These are phyloP conservation scores for Chiloscyllium plagiosum DNA, from an alignment of 2,113 vertebrate genomes.

Conservation along the genomic window DNA sequence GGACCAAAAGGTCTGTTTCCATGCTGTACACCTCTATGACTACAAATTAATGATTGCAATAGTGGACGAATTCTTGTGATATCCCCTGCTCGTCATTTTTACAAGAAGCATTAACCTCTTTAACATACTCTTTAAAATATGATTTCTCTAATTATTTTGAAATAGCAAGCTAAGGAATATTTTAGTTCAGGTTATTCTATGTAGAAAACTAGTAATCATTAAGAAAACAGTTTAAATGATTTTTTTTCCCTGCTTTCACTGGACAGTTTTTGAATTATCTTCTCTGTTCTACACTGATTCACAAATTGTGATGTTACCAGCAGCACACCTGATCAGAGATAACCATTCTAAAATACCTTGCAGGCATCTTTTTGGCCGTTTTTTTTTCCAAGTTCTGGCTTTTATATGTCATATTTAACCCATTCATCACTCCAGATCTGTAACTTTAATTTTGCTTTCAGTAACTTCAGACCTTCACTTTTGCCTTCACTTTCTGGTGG, in stretches of 20 bases:
- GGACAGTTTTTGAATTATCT: not conserved
- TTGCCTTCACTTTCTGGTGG: not conserved
- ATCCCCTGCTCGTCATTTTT: not conserved
- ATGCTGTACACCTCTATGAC: not conserved
- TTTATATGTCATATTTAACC: not conserved
- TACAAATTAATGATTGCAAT: not conserved
- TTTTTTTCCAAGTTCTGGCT: not conserved
- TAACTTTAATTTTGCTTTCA: not conserved
- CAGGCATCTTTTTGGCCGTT: not conserved
- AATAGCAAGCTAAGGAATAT: not conserved
- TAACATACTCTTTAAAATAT: not conserved
- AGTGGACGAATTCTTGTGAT: not conserved
- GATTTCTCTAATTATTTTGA: not conserved
- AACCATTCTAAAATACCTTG: not conserved
- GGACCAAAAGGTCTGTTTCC: too few species aligned
- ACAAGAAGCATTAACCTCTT: not conserved
- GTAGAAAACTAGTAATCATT: not conserved
- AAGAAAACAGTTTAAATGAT: not conserved
- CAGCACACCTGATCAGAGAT: not conserved
- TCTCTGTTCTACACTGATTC: not conserved
- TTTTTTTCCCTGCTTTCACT: not conserved
- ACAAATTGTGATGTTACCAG: not conserved
- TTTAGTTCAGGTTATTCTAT: not conserved
- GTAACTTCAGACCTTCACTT: not conserved
- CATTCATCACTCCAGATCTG: not conserved